Conservation (phyloP, 2,113 vertebrate species). For the Coryphaenoides rupestris region DNA sequence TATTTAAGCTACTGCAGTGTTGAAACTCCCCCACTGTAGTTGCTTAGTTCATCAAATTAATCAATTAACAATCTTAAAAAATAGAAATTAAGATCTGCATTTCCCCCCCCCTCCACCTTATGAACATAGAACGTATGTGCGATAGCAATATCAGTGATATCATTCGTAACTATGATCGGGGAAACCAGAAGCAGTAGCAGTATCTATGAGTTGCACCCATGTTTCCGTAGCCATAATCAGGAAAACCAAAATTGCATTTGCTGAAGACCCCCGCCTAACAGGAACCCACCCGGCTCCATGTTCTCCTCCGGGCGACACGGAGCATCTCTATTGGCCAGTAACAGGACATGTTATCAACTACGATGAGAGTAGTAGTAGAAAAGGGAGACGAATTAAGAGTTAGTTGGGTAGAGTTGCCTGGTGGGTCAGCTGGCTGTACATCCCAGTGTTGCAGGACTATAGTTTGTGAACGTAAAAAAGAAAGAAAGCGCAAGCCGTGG, state of each 20-base stretch:
- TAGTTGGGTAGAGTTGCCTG: background rate
- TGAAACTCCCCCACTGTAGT: too few relatives aligned
- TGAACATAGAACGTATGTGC: too few relatives aligned
- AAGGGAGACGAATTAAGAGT: background rate
- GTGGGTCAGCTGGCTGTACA: background rate
- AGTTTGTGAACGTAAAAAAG: background rate
- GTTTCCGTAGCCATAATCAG: too few relatives aligned
- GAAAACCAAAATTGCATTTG: conserved; percentile 2
- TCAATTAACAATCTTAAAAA: too few relatives aligned
- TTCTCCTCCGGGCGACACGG: background rate
- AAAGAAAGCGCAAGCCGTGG: too few relatives aligned
- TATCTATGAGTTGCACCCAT: too few relatives aligned
- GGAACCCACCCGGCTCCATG: background rate
- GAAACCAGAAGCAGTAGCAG: too few relatives aligned
- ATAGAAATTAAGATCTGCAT: background rate
- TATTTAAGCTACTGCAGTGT: too few relatives aligned
- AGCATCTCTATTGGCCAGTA: conserved; percentile 45
- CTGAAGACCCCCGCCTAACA: background rate
- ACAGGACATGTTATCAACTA: conserved; percentile 14
- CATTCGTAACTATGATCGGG: too few relatives aligned
- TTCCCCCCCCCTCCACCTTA: too few relatives aligned
- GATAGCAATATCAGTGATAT: too few relatives aligned
- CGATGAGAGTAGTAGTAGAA: background rate
- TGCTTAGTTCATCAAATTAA: too few relatives aligned
- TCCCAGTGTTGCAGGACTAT: background rate